Evolutionary conservation across 2,113 vertebrate genomes (phyloP), one percentile per base, ranked within the genome.

Genomic region (Papio anubis): DNA sequence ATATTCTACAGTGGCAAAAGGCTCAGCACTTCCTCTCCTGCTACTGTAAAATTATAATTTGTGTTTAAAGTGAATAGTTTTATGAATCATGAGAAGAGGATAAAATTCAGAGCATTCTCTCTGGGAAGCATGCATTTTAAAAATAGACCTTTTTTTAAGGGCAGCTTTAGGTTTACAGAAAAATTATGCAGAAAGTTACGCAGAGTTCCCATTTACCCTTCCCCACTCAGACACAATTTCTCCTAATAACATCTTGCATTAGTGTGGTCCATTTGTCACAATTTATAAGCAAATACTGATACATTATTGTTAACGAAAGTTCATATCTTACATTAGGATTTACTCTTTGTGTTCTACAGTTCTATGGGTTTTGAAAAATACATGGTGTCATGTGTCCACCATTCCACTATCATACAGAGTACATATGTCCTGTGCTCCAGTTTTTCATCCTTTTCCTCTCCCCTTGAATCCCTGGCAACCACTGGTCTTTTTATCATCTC

Each of bases 81-180:
- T 72, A 90, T 94, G 89, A 97, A 50, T 94, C 76, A 64, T 72
- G 86, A 89, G 64, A 76, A 45, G 40, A 94, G 12, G 81, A 76
- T 96, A 86, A 92, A 93, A 91, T 88, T 97, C 75, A 76, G 79
- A 94, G 27, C 23, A 50, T 4, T 76, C 25, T 94, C 73, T 81
- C 18, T 96, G 72, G 84, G 91, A 90, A 96, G 87, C 38, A 43
- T 78, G 38, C 59, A 72, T 94, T 96, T 96, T 90, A 21, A 91
- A 96, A 97, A 70, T 61, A 97, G 79, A 88, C 52, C 57, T 13
- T 94, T 89, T 93, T 90, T 59, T 84, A 35, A 52, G 85, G 79
- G 72, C 57, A 82, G 57, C 64, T 93, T 90, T 78, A 87, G 23
- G 30, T 92, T 93, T 96, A 40, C 17, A 78, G 96, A 81, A 93